Evolutionary conservation across 2,113 vertebrate species (phyloP).

Genomic region (Chaetops frenatus): DNA sequence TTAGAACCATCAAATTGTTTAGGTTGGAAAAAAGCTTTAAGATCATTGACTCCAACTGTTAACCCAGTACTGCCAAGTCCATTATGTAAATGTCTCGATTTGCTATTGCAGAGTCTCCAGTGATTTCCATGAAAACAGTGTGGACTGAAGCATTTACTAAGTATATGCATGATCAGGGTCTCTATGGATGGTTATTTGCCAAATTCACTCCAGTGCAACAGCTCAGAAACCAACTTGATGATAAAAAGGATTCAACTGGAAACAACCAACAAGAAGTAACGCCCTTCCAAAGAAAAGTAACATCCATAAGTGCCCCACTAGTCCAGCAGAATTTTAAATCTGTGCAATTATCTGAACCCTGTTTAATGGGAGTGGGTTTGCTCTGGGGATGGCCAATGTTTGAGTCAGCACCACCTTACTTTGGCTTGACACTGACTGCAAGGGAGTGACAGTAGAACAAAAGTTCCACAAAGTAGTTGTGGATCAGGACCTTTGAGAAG

Average conservation of each 20-base stretch:
- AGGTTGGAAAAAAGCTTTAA: not conserved
- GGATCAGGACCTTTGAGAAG: not conserved
- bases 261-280: not conserved
- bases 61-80: not conserved
- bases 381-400: not conserved
- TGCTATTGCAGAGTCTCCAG: not conserved
- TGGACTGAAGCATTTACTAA: not conserved
- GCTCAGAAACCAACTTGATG: not conserved
- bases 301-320: not conserved
- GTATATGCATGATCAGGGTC: not conserved
- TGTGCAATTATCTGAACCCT: not conserved
- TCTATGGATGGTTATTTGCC: not conserved
- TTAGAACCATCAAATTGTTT: not conserved
- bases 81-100: not conserved
- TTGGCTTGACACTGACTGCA: not conserved
- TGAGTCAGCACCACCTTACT: not conserved
- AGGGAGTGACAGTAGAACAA: not conserved
- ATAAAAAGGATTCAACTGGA: not conserved
- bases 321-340: not conserved
- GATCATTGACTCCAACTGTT: not conserved
- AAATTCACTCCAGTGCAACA: not conserved
- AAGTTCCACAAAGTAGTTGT: not conserved
- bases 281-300: not conserved
- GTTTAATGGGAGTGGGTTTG: not conserved
- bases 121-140: slow-evolving; percentile 8